Evolutionary conservation across 2,113 vertebrate species (phyloP).

Genomic region (Ancistrus triradiatus): DNA sequence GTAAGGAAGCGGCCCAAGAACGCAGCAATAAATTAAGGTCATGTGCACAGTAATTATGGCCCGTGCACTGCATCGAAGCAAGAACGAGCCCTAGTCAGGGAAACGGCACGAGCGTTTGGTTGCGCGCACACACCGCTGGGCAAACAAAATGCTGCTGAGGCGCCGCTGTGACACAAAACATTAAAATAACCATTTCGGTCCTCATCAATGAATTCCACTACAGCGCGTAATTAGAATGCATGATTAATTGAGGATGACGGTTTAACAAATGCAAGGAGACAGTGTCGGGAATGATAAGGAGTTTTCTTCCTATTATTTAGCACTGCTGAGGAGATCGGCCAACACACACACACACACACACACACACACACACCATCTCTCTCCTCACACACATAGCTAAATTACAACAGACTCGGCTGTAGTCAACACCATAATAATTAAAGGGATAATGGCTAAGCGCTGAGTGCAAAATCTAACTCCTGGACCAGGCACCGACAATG

Average conservation of each 20-base stretch:
- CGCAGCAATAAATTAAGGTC: constrained; percentile 55
- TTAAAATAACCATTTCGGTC: constrained; percentile 67
- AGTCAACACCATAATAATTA: constrained; percentile 61
- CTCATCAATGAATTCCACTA: constrained; percentile 61
- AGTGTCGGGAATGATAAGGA: constrained; percentile 54
- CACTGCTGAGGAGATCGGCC: constrained; percentile 41
- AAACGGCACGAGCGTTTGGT: constrained; percentile 48
- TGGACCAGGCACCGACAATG: constrained; percentile 33
- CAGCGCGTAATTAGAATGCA: constrained; percentile 66
- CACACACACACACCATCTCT: constrained; percentile 41
- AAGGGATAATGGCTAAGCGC: constrained; percentile 64
- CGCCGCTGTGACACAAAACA: constrained; percentile 56
- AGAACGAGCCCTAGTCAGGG: constrained; percentile 66
- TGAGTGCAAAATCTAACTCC: constrained; percentile 59
- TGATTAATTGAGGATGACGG: constrained; percentile 68
- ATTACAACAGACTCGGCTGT: constrained; percentile 39
- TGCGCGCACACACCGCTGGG: constrained; percentile 8
- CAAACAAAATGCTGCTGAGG: constrained; percentile 38
- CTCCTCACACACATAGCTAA: too few relatives aligned
- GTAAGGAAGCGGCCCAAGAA: constrained; percentile 42
- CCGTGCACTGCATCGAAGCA: constrained; percentile 64
- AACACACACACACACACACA: constrained; percentile 37
- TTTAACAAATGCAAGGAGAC: constrained; percentile 61
- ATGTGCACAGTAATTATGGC: constrained; percentile 66
- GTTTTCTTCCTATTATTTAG: constrained; percentile 45